A percentile compares a stretch with the other conserved stretches of the same genome.
Conservation (phyloP, 2,797 vertebrate genomes). For the Buceros bicornis region DNA sequence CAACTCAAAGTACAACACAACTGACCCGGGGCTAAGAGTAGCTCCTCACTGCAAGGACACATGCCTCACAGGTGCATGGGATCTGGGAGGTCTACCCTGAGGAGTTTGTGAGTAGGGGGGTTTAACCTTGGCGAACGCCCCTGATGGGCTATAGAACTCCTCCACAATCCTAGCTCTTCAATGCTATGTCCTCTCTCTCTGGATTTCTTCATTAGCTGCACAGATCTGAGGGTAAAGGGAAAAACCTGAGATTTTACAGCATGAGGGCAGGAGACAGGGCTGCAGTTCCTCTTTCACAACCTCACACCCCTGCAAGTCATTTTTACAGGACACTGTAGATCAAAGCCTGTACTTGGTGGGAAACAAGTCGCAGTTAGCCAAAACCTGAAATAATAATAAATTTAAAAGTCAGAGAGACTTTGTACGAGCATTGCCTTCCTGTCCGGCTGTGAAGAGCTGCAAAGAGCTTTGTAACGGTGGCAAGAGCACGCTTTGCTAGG, state of each 20-base stretch:
- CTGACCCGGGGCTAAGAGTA: neutral
- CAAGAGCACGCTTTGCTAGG: rapidly evolving
- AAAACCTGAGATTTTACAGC: neutral
- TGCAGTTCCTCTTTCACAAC: neutral
- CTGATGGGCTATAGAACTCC: neutral
- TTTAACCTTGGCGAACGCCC: neutral
- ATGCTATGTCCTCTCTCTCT: rapidly evolving
- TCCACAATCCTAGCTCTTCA: neutral
- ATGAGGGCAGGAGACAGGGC: neutral
- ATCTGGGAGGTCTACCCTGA: neutral
- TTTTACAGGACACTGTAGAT: neutral
- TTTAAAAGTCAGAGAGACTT: neutral
- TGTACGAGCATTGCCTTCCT: neutral
- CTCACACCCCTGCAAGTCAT: rapidly evolving
- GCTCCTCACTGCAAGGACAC: neutral
- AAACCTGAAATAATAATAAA: neutral
- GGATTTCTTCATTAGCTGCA: neutral
- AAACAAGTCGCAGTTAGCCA: neutral
- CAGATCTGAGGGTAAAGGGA: neutral
- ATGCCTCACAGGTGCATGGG: neutral
- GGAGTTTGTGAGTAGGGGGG: rapidly evolving
- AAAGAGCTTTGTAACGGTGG: rapidly evolving
- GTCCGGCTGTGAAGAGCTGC: neutral
- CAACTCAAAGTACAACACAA: neutral
- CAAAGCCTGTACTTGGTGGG: neutral